Evolutionary conservation across 2,797 vertebrate species (phyloP).

Genomic region (Podarcis lilfordi): DNA sequence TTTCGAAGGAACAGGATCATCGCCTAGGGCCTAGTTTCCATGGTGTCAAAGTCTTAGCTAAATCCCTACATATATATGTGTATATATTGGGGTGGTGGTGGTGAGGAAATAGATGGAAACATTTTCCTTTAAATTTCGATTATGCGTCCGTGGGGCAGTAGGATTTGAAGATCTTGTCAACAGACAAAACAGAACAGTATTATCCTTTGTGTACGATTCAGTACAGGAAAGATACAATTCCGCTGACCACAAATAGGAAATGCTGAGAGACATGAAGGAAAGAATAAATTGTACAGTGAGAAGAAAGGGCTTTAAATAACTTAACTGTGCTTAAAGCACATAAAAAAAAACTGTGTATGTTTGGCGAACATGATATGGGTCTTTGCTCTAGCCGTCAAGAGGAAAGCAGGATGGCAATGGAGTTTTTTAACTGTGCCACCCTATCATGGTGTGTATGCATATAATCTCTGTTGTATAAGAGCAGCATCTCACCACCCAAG

Average conservation of each 20-base stretch:
- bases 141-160: conserved; percentile 57
- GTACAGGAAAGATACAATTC: conserved; percentile 42
- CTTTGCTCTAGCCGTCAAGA: conserved; percentile 53
- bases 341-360: not conserved
- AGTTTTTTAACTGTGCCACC: not conserved
- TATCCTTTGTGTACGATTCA: conserved; percentile 47
- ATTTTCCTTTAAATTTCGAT: conserved; percentile 64
- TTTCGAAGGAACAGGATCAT: conserved; percentile 67
- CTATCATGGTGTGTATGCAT: not conserved
- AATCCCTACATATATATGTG: conserved; percentile 55
- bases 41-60: conserved; percentile 70
- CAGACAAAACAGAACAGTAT: conserved; percentile 60
- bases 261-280: conserved; percentile 49
- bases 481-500: not conserved
- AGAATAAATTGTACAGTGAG: conserved; percentile 41
- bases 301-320: conserved; percentile 54
- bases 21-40: conserved; percentile 72
- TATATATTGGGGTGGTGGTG: not conserved
- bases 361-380: conserved; percentile 32
- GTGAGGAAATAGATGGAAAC: conserved; percentile 46
- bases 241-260: conserved; percentile 58
- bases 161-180: conserved; percentile 70
- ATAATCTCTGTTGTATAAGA: not conserved
- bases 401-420: conserved; percentile 4
- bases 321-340: conserved; percentile 46